These are phyloP conservation scores for Philereme transversata DNA, from an alignment of 2,888 invertebrate genomes.

Conservation along the genomic window DNA sequence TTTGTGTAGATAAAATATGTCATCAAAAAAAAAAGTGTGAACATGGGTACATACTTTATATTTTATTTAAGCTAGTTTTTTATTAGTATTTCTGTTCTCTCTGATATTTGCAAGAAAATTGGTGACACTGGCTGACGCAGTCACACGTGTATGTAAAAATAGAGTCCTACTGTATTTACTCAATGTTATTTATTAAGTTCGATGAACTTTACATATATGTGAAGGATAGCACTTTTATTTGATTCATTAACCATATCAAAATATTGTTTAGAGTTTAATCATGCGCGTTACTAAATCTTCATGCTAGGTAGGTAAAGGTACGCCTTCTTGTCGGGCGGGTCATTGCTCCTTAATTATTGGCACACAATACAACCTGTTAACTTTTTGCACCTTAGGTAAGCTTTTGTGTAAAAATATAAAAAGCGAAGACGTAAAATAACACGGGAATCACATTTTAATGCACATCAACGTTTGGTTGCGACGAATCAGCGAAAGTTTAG, in stretches of 20 bases:
- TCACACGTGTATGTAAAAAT: neutral
- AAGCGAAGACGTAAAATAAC: too few species aligned
- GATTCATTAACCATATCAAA: conserved; percentile 45
- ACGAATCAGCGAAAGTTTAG: conserved; percentile 30
- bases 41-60: neutral
- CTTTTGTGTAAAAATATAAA: conserved; percentile 43
- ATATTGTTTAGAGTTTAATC: conserved; percentile 46
- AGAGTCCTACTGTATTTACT: conserved; percentile 1
- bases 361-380: conserved; percentile 28
- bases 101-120: neutral
- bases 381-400: conserved; percentile 23
- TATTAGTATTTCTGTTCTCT: neutral
- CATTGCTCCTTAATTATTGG: conserved; percentile 46
- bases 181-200: conserved; percentile 32
- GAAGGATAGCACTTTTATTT: conserved; percentile 40
- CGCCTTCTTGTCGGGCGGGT: conserved; percentile 46
- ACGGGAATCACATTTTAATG: conserved; percentile 17
- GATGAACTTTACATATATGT: conserved; percentile 41
- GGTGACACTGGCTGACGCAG: neutral
- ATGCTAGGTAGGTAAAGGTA: conserved; percentile 41
- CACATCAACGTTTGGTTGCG: conserved; percentile 21
- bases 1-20: neutral
- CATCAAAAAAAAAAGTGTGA: neutral
- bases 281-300: conserved; percentile 34
- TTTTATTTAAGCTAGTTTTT: neutral